Conservation (phyloP, 30 jellyfish, hydroid and myxozoan genomes). For the Rhopilema esculentum region DNA sequence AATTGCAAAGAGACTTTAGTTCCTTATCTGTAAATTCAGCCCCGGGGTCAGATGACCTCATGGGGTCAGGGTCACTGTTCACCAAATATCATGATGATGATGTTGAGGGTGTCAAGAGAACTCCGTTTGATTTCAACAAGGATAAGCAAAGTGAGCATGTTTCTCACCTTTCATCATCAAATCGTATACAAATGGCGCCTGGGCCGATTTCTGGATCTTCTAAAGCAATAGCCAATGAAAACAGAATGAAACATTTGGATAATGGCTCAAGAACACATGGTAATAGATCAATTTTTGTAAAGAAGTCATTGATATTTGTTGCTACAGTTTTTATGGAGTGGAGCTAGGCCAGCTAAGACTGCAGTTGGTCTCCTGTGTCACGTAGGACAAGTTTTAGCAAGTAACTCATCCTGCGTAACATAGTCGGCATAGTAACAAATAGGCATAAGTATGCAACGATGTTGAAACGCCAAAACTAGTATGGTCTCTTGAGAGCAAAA, state of each 20-base stretch:
- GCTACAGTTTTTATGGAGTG: background rate
- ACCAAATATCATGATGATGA: constrained; percentile 21
- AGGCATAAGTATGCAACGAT: too few relatives aligned
- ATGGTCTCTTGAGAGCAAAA: too few relatives aligned
- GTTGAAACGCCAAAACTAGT: too few relatives aligned
- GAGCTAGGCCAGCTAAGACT: too few relatives aligned
- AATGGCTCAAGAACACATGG: constrained; percentile 1
- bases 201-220: background rate
- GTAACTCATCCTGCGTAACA: too few relatives aligned
- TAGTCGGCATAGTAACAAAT: too few relatives aligned
- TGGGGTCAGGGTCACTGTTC: constrained; percentile 26
- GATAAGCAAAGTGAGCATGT: background rate
- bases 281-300: background rate
- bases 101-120: constrained; percentile 3
- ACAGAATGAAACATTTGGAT: constrained; percentile 1
- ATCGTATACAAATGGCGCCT: background rate
- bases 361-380: too few relatives aligned
- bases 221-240: background rate
- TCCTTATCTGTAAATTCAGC: background rate
- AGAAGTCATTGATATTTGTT: background rate
- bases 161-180: background rate
- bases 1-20: constrained; percentile 23
- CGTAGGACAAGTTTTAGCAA: too few relatives aligned
- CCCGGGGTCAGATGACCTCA: background rate
- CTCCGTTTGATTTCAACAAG: background rate